Evolutionary conservation across 2,113 vertebrate genomes (phyloP), one percentile per base, ranked within the genome.

Genomic region (Coreoperca whiteheadi): DNA sequence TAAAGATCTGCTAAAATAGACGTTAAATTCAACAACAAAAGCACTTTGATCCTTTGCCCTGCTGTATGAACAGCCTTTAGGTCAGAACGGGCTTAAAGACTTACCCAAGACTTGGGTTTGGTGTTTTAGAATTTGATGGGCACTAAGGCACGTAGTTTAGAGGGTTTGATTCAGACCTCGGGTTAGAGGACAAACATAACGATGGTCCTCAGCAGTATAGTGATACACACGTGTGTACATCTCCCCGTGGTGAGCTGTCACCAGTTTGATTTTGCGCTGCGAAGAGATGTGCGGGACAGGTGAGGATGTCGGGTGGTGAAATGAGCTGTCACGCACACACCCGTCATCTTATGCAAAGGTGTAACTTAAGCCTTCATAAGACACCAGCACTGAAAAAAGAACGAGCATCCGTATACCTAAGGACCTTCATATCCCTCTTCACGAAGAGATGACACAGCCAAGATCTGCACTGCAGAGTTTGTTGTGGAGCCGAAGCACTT

Each of bases 401-500:
- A 78, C 72, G 74, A 61, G 83, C 84, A 66, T 89, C 85, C 85
- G 77, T 63, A 59, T 81, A 73, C 78, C 83, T 75, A 56, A 86
- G 87, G 82, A 73, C 84, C 89, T 92, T 92, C 87, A 89, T 88
- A 78, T 88, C 88, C 70, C 86, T 89, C 85, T 65, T 91, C 30
- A 93, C 87, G 88, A 94, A 77, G 88, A 92, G 92, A 91, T 95
- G 95, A 95, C 91, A 94, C 94, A 88, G 51, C 88, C 85, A 86
- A 95, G 95, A 93, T 79, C 83, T 93, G 91, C 61, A 0, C 84
- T 68, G 73, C 94, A 90, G 94, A 95, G 94, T 95, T 95, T 91
- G 83, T 93, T 94, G 94, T 95, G 90, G 95, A 96, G 93, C 86
- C 88, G 61, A 95, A 94, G 95, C 95, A 95, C 96, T 97, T 95